phyloP scores from a whole-genome alignment of 2,888 invertebrate genomes.

The Caenorhabditis becei region DNA sequence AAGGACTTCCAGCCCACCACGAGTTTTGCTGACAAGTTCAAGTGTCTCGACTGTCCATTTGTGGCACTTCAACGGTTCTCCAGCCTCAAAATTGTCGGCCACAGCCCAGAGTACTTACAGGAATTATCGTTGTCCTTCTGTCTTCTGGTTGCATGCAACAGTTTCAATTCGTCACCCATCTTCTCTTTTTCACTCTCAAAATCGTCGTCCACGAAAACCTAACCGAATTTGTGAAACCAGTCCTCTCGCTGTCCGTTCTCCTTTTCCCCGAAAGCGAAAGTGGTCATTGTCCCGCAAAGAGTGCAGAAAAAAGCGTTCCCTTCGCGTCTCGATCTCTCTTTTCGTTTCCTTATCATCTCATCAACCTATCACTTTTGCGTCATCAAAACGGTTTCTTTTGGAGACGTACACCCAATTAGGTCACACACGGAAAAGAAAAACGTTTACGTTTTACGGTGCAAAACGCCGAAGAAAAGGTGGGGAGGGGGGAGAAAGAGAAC shows the following conservation, averaged over 20 bases:
- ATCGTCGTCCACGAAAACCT: slow-evolving; percentile 16
- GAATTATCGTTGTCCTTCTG: not conserved
- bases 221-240: slow-evolving; percentile 31
- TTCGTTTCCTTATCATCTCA: slow-evolving; percentile 31
- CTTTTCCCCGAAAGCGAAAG: slow-evolving; percentile 34
- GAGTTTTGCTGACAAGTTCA: too few species aligned
- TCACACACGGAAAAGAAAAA: slow-evolving; percentile 56
- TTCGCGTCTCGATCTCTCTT: slow-evolving; percentile 5
- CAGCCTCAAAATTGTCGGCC: not conserved
- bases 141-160: not conserved
- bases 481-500: slow-evolving; percentile 13
- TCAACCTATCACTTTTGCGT: slow-evolving; percentile 35
- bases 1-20: too few species aligned
- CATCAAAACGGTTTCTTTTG: slow-evolving; percentile 27
- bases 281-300: slow-evolving; percentile 48
- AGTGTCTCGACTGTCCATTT: too few species aligned
- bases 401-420: slow-evolving; percentile 41
- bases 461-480: slow-evolving; percentile 11
- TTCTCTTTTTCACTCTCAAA: slow-evolving; percentile 24
- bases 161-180: too few species aligned
- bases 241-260: slow-evolving; percentile 21
- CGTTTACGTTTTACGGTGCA: slow-evolving; percentile 56
- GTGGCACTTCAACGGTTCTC: not conserved
- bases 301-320: slow-evolving; percentile 52
- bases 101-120: slow-evolving; percentile 1